Conservation (phyloP, 2,888 invertebrate genomes). For the Fissipunctia ypsillon region DNA sequence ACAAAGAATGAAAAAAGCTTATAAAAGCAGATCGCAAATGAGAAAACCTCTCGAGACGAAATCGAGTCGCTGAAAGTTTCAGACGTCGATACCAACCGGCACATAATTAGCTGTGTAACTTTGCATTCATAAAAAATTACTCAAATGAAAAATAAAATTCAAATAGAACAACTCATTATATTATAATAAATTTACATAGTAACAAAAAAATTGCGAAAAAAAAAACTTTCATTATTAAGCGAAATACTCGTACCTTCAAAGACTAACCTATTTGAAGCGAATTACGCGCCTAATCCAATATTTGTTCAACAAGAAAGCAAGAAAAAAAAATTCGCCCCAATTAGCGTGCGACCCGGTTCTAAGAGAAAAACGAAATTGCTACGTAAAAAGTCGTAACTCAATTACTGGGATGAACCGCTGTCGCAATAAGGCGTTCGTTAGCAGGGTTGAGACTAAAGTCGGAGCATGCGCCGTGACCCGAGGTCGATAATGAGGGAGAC, state of each 20-base stretch:
- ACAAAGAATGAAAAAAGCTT: conserved; percentile 45
- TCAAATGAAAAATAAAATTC: conserved; percentile 52
- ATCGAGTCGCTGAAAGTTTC: conserved; percentile 36
- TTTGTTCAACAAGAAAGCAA: conserved; percentile 83
- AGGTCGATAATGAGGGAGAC: conserved; percentile 91
- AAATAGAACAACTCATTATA: conserved; percentile 64
- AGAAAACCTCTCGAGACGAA: conserved; percentile 53
- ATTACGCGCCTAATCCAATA: conserved; percentile 88
- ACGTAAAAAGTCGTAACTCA: conserved; percentile 91
- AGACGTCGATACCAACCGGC: conserved; percentile 32
- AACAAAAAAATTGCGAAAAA: conserved; percentile 68
- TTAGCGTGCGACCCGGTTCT: conserved; percentile 88
- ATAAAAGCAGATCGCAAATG: conserved; percentile 51
- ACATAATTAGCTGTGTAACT: conserved; percentile 45
- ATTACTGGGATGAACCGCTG: conserved; percentile 89
- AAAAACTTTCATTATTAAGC: conserved; percentile 76
- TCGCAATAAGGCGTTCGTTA: conserved; percentile 90
- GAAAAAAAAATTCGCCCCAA: conserved; percentile 85
- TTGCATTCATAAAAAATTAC: conserved; percentile 30
- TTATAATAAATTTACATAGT: conserved; percentile 64
- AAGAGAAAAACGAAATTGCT: conserved; percentile 90
- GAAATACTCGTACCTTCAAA: conserved; percentile 77
- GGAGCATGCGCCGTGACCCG: conserved; percentile 91
- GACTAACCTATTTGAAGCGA: conserved; percentile 83
- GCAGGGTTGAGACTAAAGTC: conserved; percentile 81